phyloP scores from a whole-genome alignment of 2,888 invertebrate species.

The Itoplectis maculator region DNA sequence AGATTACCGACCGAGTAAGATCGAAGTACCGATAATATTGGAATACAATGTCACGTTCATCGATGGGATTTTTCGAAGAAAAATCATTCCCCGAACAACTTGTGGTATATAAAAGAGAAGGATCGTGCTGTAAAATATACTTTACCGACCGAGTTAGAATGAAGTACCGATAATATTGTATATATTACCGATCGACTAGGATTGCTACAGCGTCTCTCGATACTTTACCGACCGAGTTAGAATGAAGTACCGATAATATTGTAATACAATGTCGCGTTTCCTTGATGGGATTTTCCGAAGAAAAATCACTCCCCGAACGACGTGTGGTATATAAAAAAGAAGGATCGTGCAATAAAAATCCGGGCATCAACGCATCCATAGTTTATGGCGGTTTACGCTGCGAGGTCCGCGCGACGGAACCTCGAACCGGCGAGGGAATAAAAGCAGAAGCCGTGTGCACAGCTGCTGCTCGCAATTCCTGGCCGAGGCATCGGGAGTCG shows the following conservation, averaged over 20 bases:
- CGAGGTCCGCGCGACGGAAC: neutral
- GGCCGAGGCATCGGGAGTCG: constrained; percentile 18
- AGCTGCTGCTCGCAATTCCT: constrained; percentile 46
- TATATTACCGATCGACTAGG: too few species aligned
- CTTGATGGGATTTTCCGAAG: neutral
- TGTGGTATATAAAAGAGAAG: neutral
- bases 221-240: too few species aligned
- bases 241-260: too few species aligned
- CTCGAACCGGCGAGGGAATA: constrained; percentile 13
- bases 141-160: too few species aligned
- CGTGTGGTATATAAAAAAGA: neutral
- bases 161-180: too few species aligned
- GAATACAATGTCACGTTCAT: too few species aligned
- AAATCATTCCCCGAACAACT: too few species aligned
- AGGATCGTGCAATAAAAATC: constrained; percentile 26
- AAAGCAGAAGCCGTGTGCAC: constrained; percentile 7
- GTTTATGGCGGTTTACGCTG: constrained; percentile 44
- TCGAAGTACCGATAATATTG: too few species aligned
- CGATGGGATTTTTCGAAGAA: too few species aligned
- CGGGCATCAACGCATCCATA: constrained; percentile 43
- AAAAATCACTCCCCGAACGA: constrained; percentile 1
- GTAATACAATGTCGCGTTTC: neutral
- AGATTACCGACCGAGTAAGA: too few species aligned
- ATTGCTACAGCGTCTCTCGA: too few species aligned
- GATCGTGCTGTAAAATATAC: constrained; percentile 28